Evolutionary conservation across 2,888 invertebrate genomes (phyloP), one percentile per base, ranked within the genome.

Genomic region (Dynastes grantii): DNA sequence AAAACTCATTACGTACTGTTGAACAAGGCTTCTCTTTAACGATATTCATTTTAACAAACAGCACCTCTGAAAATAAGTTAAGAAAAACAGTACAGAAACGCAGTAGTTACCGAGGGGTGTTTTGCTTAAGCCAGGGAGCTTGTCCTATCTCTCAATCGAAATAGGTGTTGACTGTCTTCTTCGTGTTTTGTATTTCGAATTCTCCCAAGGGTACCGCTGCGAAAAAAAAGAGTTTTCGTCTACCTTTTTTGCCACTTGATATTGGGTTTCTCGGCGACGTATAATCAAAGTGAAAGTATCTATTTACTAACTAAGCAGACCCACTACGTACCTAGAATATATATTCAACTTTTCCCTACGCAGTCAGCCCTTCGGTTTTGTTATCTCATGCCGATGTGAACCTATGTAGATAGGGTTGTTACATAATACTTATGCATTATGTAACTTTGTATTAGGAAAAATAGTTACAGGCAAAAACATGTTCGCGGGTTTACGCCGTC

Each of bases 261-360:
- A 55, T n/a, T 55, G n/a, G 5, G 8, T 16, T 55, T 55, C 13
- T 4, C 55, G 55, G 13, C 16, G n/a, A 2, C n/a, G 55, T 55
- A 55, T 65, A 65, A 65, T 65, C 40, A 65, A 65, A 65, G 37
- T n/a, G 65, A 65, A 65, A 40, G 40, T 65, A 65, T 65, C 65
- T 37, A 40, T 37, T 65, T 65, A 65, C 40, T 40, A n/a, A 32
- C 2, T 40, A 16, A 37, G n/a, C 32, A 2, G 16, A 6, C 40
- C 8, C 1, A 13, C 51, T 3, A 55, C 16, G n/a, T 55, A n/a
- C 6, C 16, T n/a, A 0, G 53, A 55, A 55, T 55, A 55, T 5
- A 55, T 13, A 51, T 13, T n/a, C n/a, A 5, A 55, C n/a, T 16
- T 45, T 9, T 45, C 8, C 37, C 37, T 37, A 22, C 22, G 22